These are phyloP conservation scores for Mobula hypostoma DNA, from an alignment of 2,113 vertebrate species.

Conservation along the genomic window DNA sequence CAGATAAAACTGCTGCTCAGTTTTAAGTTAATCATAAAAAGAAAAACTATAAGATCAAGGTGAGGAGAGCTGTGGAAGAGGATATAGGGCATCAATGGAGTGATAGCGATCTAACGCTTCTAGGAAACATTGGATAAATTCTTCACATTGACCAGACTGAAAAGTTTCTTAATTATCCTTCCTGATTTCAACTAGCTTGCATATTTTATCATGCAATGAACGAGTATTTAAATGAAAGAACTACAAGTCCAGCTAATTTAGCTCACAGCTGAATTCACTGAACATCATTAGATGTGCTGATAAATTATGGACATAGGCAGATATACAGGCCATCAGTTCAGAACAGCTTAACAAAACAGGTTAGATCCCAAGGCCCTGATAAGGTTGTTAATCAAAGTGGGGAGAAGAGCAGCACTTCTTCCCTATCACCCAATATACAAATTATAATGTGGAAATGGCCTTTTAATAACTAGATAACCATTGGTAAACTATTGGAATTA, in stretches of 20 bases:
- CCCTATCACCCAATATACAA: not conserved
- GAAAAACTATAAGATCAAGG: not conserved
- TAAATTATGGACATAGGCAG: too few species aligned
- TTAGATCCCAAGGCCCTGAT: not conserved
- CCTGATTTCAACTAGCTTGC: not conserved
- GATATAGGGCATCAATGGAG: too few species aligned
- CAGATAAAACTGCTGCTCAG: not conserved
- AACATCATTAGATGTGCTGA: too few species aligned
- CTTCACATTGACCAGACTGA: not conserved
- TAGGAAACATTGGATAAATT: not conserved
- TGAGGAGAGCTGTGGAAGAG: not conserved
- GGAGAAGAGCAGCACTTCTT: not conserved
- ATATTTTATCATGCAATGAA: too few species aligned
- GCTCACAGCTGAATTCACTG: too few species aligned
- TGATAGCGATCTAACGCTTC: too few species aligned
- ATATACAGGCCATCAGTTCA: not conserved
- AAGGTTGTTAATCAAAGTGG: not conserved
- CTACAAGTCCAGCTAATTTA: too few species aligned
- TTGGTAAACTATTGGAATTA: not conserved
- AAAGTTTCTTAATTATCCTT: not conserved
- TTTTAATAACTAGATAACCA: too few species aligned
- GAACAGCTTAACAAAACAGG: not conserved
- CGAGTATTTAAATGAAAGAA: too few species aligned
- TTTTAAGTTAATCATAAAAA: not conserved
- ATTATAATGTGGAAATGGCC: not conserved